These are phyloP conservation scores for Salvator merianae DNA, from an alignment of 2,113 vertebrate genomes.

Conservation along the genomic window DNA sequence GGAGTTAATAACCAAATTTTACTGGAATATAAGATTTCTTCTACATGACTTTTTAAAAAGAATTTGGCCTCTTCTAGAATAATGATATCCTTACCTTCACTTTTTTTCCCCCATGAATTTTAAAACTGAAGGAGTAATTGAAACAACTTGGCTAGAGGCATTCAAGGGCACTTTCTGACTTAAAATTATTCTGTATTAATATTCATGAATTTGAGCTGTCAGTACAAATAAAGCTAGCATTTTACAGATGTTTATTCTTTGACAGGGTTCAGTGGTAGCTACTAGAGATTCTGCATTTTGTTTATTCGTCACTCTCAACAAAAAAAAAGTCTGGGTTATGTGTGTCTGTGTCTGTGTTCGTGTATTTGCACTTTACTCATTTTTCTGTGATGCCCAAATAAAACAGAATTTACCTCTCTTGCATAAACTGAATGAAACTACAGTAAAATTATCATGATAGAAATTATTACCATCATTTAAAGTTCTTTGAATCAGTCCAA, in stretches of 20 bases:
- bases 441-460: too few relatives aligned
- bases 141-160: slow-evolving; percentile 20
- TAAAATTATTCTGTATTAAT: slow-evolving; percentile 53
- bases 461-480: too few relatives aligned
- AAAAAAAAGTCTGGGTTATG: slow-evolving; percentile 16
- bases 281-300: neutral
- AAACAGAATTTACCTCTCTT: slow-evolving; percentile 19
- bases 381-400: slow-evolving; percentile 47
- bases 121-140: slow-evolving; percentile 25
- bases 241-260: slow-evolving; percentile 39
- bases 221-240: slow-evolving; percentile 41
- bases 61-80: slow-evolving; percentile 12
- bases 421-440: neutral
- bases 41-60: slow-evolving; percentile 16
- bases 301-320: slow-evolving; percentile 11
- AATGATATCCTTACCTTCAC: slow-evolving; percentile 27
- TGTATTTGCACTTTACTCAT: slow-evolving; percentile 23
- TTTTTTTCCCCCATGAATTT: slow-evolving; percentile 42
- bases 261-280: slow-evolving; percentile 15
- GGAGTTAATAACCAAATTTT: neutral
- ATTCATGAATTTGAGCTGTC: slow-evolving; percentile 38
- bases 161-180: slow-evolving; percentile 28
- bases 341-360: slow-evolving; percentile 11
- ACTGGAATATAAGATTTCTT: neutral
- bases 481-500: too few relatives aligned